Percentiles rank a stretch among this genome's conserved stretches.
phyloP scores from a whole-genome alignment of 2,113 vertebrate genomes.

The Thermophis baileyi region DNA sequence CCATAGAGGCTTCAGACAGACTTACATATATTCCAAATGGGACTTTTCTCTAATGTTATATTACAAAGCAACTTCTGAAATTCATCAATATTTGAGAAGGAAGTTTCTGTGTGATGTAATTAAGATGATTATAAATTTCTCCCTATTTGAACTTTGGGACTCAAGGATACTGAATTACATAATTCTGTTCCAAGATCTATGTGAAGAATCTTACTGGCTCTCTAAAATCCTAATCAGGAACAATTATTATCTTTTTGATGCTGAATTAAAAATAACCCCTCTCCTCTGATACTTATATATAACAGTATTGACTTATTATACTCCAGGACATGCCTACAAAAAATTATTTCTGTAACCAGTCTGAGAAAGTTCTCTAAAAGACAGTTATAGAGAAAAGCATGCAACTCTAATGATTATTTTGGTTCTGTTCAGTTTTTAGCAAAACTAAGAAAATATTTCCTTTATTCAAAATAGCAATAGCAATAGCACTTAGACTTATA shows the following conservation, averaged over 20 bases:
- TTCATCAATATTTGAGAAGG: background rate
- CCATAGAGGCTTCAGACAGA: background rate
- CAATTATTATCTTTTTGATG: background rate
- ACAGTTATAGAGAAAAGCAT: background rate
- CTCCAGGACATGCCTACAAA: background rate
- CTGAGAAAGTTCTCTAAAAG: background rate
- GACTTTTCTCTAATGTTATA: background rate
- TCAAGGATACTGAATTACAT: background rate
- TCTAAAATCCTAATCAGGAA: constrained; percentile 1
- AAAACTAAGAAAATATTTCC: background rate
- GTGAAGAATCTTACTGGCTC: background rate
- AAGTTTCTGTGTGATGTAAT: background rate
- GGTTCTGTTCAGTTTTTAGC: background rate
- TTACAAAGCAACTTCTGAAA: background rate
- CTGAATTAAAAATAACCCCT: background rate
- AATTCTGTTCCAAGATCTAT: background rate
- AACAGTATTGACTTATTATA: background rate
- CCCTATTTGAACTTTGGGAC: background rate
- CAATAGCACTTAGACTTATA: too few species aligned
- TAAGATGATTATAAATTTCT: background rate
- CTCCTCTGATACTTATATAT: background rate
- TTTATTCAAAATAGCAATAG: background rate
- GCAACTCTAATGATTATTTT: background rate
- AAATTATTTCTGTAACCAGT: background rate
- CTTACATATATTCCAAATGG: background rate